Conservation (phyloP, 2,888 invertebrate genomes). For the Dryocosmus kuriphilus region DNA sequence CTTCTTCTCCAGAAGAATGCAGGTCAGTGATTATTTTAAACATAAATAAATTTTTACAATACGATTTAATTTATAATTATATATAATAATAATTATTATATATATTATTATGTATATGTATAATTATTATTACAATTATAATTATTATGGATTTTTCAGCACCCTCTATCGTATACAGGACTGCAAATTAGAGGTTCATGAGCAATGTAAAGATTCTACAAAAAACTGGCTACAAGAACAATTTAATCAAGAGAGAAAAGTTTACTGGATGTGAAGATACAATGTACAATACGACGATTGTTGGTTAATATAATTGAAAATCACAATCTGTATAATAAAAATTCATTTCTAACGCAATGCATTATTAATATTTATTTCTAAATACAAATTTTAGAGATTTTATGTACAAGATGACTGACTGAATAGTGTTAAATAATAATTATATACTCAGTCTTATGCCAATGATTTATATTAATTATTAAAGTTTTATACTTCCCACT, state of each 20-base stretch:
- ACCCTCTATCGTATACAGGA: not conserved
- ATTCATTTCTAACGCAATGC: too few species aligned
- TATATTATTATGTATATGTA: too few species aligned
- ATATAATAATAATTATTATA: too few species aligned
- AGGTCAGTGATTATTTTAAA: not conserved
- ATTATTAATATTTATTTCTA: too few species aligned
- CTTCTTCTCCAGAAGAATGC: slow-evolving; percentile 25
- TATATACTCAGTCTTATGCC: too few species aligned
- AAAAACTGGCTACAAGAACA: slow-evolving; percentile 25
- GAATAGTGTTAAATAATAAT: too few species aligned
- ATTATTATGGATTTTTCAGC: not conserved
- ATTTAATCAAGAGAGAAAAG: not conserved
- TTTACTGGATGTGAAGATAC: not conserved
- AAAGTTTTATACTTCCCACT: too few species aligned
- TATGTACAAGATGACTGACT: too few species aligned
- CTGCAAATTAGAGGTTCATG: slow-evolving; percentile 17
- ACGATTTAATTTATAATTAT: not conserved
- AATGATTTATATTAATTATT: too few species aligned
- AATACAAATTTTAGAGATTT: too few species aligned
- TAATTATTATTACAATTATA: too few species aligned
- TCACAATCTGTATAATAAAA: too few species aligned
- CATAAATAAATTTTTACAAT: not conserved
- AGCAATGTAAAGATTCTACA: not conserved
- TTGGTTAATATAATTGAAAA: not conserved
- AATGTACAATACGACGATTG: not conserved